Evolutionary conservation across 2,797 vertebrate genomes (phyloP).

Genomic region (Sparus aurata): DNA sequence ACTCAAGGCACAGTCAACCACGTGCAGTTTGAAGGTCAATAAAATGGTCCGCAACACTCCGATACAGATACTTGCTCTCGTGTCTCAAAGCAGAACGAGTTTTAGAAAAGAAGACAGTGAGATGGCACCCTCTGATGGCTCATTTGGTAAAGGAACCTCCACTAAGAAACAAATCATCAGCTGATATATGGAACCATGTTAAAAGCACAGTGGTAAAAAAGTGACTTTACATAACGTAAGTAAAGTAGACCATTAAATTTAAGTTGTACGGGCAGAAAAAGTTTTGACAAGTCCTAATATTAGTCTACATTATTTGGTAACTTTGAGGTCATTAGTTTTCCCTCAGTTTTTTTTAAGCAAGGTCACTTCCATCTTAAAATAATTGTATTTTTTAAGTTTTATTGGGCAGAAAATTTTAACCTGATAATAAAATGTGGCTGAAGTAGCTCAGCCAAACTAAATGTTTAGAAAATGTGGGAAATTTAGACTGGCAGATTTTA

Average conservation of each 20-base stretch:
- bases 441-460: neutral
- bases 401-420: neutral
- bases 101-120: neutral
- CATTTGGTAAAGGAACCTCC: neutral
- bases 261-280: too few relatives aligned
- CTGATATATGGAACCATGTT: too few relatives aligned
- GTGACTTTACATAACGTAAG: too few relatives aligned
- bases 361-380: too few relatives aligned
- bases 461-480: neutral
- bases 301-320: too few relatives aligned
- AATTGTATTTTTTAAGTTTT: too few relatives aligned
- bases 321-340: too few relatives aligned
- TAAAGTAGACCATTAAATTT: too few relatives aligned
- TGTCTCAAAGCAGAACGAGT: neutral
- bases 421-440: neutral
- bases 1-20: neutral
- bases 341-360: too few relatives aligned
- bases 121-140: constrained; percentile 17
- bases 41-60: neutral
- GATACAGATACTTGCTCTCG: neutral
- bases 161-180: neutral
- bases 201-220: too few relatives aligned
- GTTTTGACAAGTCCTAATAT: too few relatives aligned
- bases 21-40: neutral
- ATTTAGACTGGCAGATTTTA: too few relatives aligned